A percentile compares a stretch with the other conserved stretches of the same genome.
Evolutionary conservation across 2,113 vertebrate species (phyloP).

Genomic region (Myrmophylax atrothorax): DNA sequence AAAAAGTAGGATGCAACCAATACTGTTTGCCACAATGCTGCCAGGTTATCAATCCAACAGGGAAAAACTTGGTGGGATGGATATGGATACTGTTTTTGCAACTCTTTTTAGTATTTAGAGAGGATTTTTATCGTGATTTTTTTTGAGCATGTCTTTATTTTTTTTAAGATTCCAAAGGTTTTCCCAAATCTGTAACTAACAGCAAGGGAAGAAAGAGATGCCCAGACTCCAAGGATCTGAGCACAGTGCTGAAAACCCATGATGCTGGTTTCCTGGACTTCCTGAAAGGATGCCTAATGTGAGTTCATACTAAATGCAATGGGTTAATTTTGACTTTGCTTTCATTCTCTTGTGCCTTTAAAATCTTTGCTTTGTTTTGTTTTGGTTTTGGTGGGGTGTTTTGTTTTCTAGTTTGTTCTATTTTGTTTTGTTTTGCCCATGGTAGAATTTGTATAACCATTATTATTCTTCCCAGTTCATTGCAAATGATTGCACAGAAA

Average conservation of each 20-base stretch:
- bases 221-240: conserved; percentile 87
- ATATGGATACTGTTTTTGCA: neutral
- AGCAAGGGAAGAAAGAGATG: conserved; percentile 88
- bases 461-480: neutral
- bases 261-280: conserved; percentile 89
- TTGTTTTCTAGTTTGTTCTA: neutral
- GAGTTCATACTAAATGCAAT: conserved; percentile 30
- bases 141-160: conserved; percentile 30
- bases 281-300: conserved; percentile 87
- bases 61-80: neutral
- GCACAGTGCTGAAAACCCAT: conserved; percentile 82
- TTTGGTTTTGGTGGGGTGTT: neutral
- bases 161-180: conserved; percentile 88
- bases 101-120: neutral
- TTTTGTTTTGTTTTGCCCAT: neutral
- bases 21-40: neutral
- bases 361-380: neutral
- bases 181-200: conserved; percentile 86
- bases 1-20: neutral
- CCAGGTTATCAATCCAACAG: neutral
- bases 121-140: neutral
- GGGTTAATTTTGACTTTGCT: neutral
- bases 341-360: neutral
- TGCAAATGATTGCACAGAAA: neutral
- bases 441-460: neutral